Conservation (phyloP, 2,797 vertebrate genomes). For the Cyclura pinguis region DNA sequence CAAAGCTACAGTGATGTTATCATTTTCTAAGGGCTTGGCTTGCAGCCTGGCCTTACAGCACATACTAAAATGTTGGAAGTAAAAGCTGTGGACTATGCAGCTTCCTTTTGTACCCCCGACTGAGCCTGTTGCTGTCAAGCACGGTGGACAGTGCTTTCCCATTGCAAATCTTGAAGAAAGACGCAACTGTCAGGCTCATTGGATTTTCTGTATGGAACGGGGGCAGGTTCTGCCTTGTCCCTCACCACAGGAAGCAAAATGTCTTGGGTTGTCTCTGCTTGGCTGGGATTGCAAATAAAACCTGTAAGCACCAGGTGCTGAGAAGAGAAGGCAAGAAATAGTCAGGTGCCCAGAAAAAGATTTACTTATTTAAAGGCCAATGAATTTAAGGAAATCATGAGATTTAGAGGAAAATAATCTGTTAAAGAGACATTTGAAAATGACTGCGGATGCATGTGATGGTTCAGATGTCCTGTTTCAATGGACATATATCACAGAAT, state of each 20-base stretch:
- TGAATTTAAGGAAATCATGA: not conserved
- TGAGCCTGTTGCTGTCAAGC: not conserved
- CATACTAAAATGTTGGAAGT: not conserved
- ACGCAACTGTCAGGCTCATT: not conserved
- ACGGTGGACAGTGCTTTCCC: not conserved
- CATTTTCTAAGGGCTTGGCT: not conserved
- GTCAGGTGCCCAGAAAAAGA: not conserved
- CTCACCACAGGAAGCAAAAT: too few relatives aligned
- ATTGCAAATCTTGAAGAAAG: not conserved
- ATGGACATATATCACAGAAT: not conserved
- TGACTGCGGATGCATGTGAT: not conserved
- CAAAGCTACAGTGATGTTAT: not conserved
- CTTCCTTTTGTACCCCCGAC: not conserved
- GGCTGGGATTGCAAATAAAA: not conserved
- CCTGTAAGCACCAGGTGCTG: not conserved
- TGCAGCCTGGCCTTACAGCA: not conserved
- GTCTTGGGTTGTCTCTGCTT: not conserved
- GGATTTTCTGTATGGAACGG: not conserved
- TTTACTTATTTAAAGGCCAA: not conserved
- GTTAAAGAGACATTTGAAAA: not conserved
- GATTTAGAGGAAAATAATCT: not conserved
- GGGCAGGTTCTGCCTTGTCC: not conserved
- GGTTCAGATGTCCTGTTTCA: not conserved
- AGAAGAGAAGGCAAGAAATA: not conserved
- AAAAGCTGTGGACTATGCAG: not conserved